These are phyloP conservation scores for Thalassaphorura encarpata DNA, from an alignment of 1,140 invertebrate species.

Conservation along the genomic window DNA sequence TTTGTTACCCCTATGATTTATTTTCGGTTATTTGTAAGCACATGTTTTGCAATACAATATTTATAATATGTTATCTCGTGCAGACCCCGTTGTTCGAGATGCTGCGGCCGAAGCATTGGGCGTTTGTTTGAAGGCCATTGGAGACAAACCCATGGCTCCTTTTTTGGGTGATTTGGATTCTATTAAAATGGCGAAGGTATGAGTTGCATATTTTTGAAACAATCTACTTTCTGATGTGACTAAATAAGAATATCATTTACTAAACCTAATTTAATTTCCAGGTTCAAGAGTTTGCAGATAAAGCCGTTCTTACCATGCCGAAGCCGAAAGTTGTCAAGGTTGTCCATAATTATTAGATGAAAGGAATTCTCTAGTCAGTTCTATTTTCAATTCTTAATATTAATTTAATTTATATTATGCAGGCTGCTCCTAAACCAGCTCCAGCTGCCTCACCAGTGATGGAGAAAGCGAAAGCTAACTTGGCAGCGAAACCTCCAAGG, in stretches of 20 bases:
- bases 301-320: conserved; percentile 60
- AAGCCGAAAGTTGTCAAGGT: not conserved
- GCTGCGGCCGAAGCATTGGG: conserved; percentile 80
- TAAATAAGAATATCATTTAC: conserved; percentile 1
- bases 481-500: too few species aligned
- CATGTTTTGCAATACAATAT: not conserved
- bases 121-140: conserved; percentile 85
- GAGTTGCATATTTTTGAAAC: not conserved
- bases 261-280: too few species aligned
- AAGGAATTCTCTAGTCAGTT: too few species aligned
- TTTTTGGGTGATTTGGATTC: conserved; percentile 80
- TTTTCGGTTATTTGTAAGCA: not conserved
- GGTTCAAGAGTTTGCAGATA: conserved; percentile 89
- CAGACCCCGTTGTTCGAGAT: conserved; percentile 74
- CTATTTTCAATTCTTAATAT: too few species aligned
- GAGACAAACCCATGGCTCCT: conserved; percentile 77
- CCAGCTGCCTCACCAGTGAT: too few species aligned
- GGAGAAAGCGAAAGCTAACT: too few species aligned
- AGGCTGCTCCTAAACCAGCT: too few species aligned
- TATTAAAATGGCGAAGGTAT: conserved; percentile 80
- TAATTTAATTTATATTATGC: too few species aligned
- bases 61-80: conserved; percentile 17
- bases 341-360: too few species aligned
- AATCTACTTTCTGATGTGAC: not conserved
- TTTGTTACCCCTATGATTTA: conserved; percentile 34